Evolutionary conservation across 2,113 vertebrate species (phyloP).

Genomic region (Psammodynastes pulverulentus): DNA sequence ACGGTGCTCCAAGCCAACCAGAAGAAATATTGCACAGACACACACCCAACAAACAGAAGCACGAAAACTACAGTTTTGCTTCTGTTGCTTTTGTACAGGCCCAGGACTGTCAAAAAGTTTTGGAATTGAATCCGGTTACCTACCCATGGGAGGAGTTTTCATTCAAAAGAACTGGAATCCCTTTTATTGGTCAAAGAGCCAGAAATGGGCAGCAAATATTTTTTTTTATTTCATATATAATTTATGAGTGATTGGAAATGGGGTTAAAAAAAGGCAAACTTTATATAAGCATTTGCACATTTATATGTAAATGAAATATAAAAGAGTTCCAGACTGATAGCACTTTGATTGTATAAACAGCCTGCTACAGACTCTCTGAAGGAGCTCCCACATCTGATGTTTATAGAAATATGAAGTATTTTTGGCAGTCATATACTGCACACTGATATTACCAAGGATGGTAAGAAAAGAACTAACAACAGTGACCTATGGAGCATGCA

Average conservation of each 20-base stretch:
- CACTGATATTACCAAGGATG: conserved; percentile 72
- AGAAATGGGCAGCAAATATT: neutral
- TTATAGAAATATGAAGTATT: conserved; percentile 48
- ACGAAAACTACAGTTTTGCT: neutral
- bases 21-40: neutral
- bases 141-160: neutral
- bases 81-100: neutral
- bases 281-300: conserved; percentile 4
- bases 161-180: neutral
- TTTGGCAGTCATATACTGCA: conserved; percentile 51
- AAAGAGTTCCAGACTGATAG: conserved; percentile 57
- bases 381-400: conserved; percentile 44
- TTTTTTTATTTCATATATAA: neutral
- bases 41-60: neutral
- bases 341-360: conserved; percentile 49
- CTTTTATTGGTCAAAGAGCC: neutral
- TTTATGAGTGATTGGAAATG: conserved; percentile 1
- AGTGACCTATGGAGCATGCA: conserved; percentile 37
- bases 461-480: conserved; percentile 60
- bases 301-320: conserved; percentile 46
- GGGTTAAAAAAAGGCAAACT: neutral
- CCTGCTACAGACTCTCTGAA: conserved; percentile 48
- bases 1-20: neutral
- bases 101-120: neutral
- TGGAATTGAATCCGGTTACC: neutral